phyloP scores from a whole-genome alignment of 2,888 invertebrate species.

The Nasonovia ribisnigri region DNA sequence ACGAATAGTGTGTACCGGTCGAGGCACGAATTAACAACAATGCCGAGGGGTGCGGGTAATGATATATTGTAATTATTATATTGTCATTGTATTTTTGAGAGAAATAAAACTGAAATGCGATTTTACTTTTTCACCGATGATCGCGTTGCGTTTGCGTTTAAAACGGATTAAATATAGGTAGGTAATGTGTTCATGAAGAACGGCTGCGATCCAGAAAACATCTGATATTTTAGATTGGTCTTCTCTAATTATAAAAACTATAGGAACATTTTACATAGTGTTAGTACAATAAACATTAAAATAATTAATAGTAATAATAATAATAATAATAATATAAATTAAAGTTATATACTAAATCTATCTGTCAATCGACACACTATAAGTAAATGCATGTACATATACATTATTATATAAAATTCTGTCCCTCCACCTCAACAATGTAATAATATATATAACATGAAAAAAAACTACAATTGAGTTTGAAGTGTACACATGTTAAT shows the following conservation, averaged over 20 bases:
- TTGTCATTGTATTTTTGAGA: neutral
- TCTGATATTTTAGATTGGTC: neutral
- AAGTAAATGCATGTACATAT: neutral
- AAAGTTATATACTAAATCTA: neutral
- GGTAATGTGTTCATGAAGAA: neutral
- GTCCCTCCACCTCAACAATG: conserved; percentile 53
- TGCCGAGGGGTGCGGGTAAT: neutral
- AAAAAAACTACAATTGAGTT: neutral
- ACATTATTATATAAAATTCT: neutral
- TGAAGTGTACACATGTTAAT: neutral
- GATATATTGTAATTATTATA: neutral
- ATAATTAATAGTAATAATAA: neutral
- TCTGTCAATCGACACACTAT: neutral
- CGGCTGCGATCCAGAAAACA: neutral
- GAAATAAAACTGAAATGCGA: neutral
- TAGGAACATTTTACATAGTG: conserved; percentile 59
- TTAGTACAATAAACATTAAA: conserved; percentile 1
- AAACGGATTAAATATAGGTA: neutral
- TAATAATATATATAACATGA: neutral
- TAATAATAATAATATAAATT: conserved; percentile 19
- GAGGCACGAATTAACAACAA: neutral
- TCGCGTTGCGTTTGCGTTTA: neutral
- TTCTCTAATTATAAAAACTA: conserved; percentile 35
- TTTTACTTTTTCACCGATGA: neutral
- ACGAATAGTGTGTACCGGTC: neutral